Evolutionary conservation across 2,113 vertebrate species (phyloP), one percentile per base, ranked within the genome.

Genomic region (Trogon melanurus): DNA sequence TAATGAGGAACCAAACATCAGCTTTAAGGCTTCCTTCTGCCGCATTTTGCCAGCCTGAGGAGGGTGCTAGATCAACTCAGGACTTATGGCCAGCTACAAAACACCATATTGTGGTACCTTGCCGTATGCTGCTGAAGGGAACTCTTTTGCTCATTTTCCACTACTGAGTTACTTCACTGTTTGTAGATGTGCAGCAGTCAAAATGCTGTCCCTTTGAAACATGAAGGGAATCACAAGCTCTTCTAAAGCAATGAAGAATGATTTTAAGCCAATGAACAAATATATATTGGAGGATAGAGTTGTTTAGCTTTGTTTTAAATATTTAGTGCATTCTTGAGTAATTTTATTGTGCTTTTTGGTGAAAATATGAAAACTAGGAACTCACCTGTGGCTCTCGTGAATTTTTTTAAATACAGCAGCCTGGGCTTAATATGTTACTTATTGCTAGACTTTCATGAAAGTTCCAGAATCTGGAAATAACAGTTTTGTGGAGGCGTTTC

Each of bases 41-140:
- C 25, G 11, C 9, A 6, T 45, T 76, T 73, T 65, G 56, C n/a
- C 61, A 70, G n/a, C 11, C 27, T 25, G 64, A 73, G 32, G 6
- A 93, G 8, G 5, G 29, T 65, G 26, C 8, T 38, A 64, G 11
- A 5, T 51, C 0, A 4, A 8, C 38, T 64, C 58, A 56, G 53
- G 29, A 54, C 10, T 20, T 41, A 73, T 0, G 8, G 10, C 27
- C 13, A 6, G 32, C 32, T 32, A 9, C 36, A 36, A 62, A 38
- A 20, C 18, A 13, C 0, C 3, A 7, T 15, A 30, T 1, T 30
- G 26, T 36, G 23, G 15, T 20, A 47, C 20, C 13, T 10, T 20
- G 16, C 27, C 20, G 17, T 20, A 47, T 20, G 14, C 11, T 20
- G 16, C 27, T 58, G 30, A 48, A 48, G 11, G 19, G 34, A 18